phyloP scores from a whole-genome alignment of 2,113 vertebrate species.

The Polypterus bichir region DNA sequence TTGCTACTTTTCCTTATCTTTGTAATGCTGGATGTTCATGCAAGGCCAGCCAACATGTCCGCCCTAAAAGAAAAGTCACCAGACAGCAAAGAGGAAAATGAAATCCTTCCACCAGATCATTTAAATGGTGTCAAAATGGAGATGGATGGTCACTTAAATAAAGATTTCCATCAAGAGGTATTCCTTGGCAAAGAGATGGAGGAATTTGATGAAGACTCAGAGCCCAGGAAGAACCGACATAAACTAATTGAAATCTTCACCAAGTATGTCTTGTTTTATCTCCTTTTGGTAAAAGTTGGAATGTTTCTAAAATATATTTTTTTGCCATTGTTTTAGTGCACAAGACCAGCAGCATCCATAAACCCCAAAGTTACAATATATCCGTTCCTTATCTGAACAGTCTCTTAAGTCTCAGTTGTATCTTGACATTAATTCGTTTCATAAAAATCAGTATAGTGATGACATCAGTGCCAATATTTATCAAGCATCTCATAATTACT shows the following conservation, averaged over 20 bases:
- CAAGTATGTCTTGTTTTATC: slow-evolving; percentile 51
- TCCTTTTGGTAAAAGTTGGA: neutral
- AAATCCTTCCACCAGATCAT: slow-evolving; percentile 83
- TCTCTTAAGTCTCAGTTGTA: no score
- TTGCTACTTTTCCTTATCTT: slow-evolving; percentile 48
- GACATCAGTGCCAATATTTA: no score
- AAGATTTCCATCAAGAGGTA: slow-evolving; percentile 88
- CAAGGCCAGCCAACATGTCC: slow-evolving; percentile 78
- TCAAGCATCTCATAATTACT: no score
- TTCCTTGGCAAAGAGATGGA: slow-evolving; percentile 84
- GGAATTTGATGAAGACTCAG: slow-evolving; percentile 79
- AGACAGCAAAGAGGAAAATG: slow-evolving; percentile 60
- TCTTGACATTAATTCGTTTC: no score
- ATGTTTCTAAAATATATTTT: no score
- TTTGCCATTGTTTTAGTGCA: no score
- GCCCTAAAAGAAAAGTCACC: slow-evolving; percentile 50
- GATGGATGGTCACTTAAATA: slow-evolving; percentile 86
- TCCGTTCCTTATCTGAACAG: no score
- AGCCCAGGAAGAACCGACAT: slow-evolving; percentile 70
- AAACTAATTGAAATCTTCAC: slow-evolving; percentile 82
- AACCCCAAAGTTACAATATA: no score
- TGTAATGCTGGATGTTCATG: slow-evolving; percentile 43
- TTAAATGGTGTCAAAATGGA: slow-evolving; percentile 85
- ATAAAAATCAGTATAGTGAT: no score
- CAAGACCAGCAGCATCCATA: no score